Conservation (phyloP, 2,888 invertebrate genomes). For the Coleophora deauratella region DNA sequence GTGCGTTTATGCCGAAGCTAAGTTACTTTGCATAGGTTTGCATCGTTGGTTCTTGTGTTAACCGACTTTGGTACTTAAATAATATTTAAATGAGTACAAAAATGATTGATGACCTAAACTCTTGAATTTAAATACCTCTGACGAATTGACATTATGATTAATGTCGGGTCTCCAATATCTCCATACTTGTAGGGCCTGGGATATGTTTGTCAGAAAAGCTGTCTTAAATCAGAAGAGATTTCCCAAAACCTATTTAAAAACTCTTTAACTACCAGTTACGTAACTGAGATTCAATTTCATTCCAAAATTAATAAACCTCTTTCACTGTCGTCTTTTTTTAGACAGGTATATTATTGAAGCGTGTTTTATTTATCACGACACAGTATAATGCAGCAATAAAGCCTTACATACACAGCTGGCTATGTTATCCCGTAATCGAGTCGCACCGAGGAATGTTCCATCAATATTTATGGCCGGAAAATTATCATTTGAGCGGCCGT, state of each 20-base stretch:
- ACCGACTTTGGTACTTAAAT: too few species aligned
- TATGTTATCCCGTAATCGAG: constrained; percentile 34
- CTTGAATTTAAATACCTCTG: constrained; percentile 8
- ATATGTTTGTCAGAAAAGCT: too few species aligned
- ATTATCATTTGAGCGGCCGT: constrained; percentile 56
- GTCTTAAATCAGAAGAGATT: too few species aligned
- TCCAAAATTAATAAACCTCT: too few species aligned
- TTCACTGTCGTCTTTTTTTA: too few species aligned
- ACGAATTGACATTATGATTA: constrained; percentile 13
- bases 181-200: neutral
- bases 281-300: too few species aligned
- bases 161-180: constrained; percentile 5
- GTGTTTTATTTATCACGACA: constrained; percentile 7
- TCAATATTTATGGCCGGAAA: constrained; percentile 66
- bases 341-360: too few species aligned
- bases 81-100: neutral
- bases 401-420: constrained; percentile 28
- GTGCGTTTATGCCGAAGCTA: too few species aligned
- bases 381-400: constrained; percentile 9
- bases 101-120: constrained; percentile 10
- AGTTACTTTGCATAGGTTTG: too few species aligned
- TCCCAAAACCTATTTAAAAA: too few species aligned
- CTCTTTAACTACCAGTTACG: too few species aligned
- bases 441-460: constrained; percentile 47
- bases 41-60: too few species aligned